Evolutionary conservation across 2,888 invertebrate species (phyloP).

Genomic region (Leptarthrus brevirostris): DNA sequence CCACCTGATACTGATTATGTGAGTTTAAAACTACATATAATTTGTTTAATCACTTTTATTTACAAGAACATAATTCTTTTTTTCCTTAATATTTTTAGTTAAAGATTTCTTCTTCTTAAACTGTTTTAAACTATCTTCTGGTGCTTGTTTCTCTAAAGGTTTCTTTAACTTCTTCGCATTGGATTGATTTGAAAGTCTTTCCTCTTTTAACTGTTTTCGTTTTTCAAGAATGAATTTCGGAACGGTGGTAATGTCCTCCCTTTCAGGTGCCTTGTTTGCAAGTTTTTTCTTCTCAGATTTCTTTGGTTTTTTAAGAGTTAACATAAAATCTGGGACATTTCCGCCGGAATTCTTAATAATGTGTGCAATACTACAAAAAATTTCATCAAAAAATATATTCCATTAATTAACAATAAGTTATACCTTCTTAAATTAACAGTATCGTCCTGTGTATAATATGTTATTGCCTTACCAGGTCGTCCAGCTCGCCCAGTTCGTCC

Average conservation of each 20-base stretch:
- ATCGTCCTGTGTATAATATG: conserved; percentile 94
- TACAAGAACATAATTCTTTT: neutral
- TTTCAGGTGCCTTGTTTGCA: conserved; percentile 72
- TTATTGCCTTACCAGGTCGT: conserved; percentile 86
- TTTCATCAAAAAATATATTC: conserved; percentile 34
- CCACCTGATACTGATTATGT: too few relatives aligned
- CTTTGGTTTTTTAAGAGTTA: conserved; percentile 77
- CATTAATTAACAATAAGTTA: neutral
- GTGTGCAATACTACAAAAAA: conserved; percentile 81
- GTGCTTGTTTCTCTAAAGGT: neutral
- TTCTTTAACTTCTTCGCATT: neutral
- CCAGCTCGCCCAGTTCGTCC: conserved; percentile 95
- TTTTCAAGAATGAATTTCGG: conserved; percentile 65
- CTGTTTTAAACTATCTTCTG: neutral
- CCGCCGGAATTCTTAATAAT: conserved; percentile 93
- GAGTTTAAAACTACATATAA: too few relatives aligned
- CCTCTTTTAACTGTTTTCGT: conserved; percentile 48
- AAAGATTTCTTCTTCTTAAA: neutral
- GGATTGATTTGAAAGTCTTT: too few relatives aligned
- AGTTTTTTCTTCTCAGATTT: conserved; percentile 73
- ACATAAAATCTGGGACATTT: conserved; percentile 90
- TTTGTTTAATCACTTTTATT: neutral
- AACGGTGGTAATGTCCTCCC: conserved; percentile 76
- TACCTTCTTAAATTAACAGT: conserved; percentile 85
- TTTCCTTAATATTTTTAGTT: neutral